These are phyloP conservation scores for Agriopis marginaria DNA, from an alignment of 2,888 invertebrate species.

Conservation along the genomic window DNA sequence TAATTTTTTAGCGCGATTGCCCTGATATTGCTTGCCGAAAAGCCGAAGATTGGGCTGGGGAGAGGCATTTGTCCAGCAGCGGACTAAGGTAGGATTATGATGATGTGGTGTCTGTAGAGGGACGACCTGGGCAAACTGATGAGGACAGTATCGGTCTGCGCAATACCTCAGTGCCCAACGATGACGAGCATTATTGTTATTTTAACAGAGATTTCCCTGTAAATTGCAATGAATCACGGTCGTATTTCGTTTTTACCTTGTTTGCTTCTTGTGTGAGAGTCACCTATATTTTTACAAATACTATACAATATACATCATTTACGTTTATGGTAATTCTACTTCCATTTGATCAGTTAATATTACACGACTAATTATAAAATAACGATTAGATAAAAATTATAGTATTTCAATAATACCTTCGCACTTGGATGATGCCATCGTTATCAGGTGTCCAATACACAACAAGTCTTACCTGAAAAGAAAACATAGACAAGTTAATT, in stretches of 20 bases:
- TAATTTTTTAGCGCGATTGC: no score
- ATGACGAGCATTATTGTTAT: not conserved
- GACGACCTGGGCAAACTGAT: no score
- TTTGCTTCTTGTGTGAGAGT: not conserved
- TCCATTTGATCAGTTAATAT: not conserved
- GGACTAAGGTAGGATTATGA: no score
- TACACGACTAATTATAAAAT: not conserved
- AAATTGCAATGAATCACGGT: not conserved
- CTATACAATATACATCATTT: not conserved
- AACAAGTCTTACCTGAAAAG: conserved; percentile 22
- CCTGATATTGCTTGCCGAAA: no score
- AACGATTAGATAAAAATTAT: not conserved
- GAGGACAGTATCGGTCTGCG: not conserved
- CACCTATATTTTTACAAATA: not conserved
- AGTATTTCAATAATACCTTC: not conserved
- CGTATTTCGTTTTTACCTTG: not conserved
- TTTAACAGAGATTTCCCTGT: not conserved
- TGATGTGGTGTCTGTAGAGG: no score
- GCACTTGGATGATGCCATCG: not conserved
- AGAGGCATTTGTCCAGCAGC: no score
- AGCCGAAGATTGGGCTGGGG: no score
- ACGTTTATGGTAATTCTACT: no score
- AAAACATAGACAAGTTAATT: conserved; percentile 7
- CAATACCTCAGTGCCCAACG: not conserved
- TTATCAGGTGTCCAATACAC: not conserved